Evolutionary conservation across 2,888 invertebrate species (phyloP), one percentile per base, ranked within the genome.

Genomic region (Subacronicta megacephala): DNA sequence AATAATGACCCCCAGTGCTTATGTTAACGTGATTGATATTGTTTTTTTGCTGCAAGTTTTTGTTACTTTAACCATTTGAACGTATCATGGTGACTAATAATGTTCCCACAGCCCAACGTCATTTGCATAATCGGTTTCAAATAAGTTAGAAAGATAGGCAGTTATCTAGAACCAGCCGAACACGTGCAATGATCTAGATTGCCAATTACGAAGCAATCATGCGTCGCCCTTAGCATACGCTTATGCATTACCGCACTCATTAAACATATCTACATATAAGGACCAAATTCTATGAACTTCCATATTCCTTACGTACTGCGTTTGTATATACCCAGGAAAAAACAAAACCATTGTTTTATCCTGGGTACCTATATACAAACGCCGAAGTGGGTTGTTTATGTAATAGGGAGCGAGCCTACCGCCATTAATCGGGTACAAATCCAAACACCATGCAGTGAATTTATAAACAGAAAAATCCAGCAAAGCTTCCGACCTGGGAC

Each of bases 81-180:
- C 26, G 10, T 16, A 26, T n/a, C 13, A 20, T 40, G n/a, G 43
- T 70, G 65, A 70, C 51, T 51, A 55, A 53, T 36, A 43, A 31
- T 40, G n/a, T 20, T 36, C 16, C 38, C 15, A 40, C 31, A 41
- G n/a, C 38, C 18, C 31, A 61, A 52, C 40, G 15, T 13, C 53
- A 62, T 63, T 63, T 37, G 18, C 42, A 47, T 56, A 41, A 44
- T 70, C 16, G 36, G 16, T 46, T 43, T 40, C 36, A 16, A 69
- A 20, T 46, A 38, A 43, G 7, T 54, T 18, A 38, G 12, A 26
- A 7, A 26, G 35, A 26, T 7, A 18, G 35, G 10, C 12, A 44
- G 9, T 29, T 36, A 50, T 43, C 38, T 16, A 53, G 40, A 47
- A 6, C 16, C 5, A 41, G 9, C 10, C 13, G 15, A 47, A 46